Percentiles rank a stretch among this genome's conserved stretches.
Evolutionary conservation across 2,888 invertebrate species (phyloP).

Genomic region (Augiades crinisus): DNA sequence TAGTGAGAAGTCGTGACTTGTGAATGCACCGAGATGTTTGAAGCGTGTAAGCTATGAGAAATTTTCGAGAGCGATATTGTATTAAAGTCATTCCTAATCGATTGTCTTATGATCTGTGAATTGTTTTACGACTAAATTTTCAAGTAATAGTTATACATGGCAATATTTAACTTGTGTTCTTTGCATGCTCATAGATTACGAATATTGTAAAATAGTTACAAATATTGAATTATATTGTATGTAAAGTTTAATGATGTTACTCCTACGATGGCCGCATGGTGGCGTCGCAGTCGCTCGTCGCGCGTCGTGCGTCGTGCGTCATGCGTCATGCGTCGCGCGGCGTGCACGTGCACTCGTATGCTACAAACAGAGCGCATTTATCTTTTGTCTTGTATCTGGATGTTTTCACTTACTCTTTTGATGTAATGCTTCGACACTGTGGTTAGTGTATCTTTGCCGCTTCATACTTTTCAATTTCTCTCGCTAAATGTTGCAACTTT

Average conservation of each 20-base stretch:
- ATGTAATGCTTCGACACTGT: slow-evolving; percentile 21
- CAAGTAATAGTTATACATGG: slow-evolving; percentile 9
- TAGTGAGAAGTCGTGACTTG: background rate
- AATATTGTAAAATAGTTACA: slow-evolving; percentile 24
- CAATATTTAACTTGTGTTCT: slow-evolving; percentile 16
- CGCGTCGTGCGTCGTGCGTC: background rate
- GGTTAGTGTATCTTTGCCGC: slow-evolving; percentile 21
- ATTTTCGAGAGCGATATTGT: slow-evolving; percentile 2
- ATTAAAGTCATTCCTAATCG: slow-evolving; percentile 11
- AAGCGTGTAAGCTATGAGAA: slow-evolving; percentile 3
- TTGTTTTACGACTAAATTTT: slow-evolving; percentile 10
- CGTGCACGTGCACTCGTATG: background rate
- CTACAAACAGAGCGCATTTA: slow-evolving; percentile 19
- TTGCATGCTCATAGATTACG: slow-evolving; percentile 24
- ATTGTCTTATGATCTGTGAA: slow-evolving; percentile 22
- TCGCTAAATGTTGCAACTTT: slow-evolving; percentile 13
- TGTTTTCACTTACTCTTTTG: slow-evolving; percentile 32
- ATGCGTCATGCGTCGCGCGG: background rate
- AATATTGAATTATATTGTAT: slow-evolving; percentile 22
- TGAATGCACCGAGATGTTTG: slow-evolving; percentile 4
- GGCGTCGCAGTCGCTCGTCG: background rate
- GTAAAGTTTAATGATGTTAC: slow-evolving; percentile 20
- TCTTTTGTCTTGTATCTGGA: slow-evolving; percentile 29
- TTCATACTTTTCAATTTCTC: slow-evolving; percentile 4
- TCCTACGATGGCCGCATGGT: background rate